Evolutionary conservation across 2,113 vertebrate genomes (phyloP).

Genomic region (Leuciscus idus): DNA sequence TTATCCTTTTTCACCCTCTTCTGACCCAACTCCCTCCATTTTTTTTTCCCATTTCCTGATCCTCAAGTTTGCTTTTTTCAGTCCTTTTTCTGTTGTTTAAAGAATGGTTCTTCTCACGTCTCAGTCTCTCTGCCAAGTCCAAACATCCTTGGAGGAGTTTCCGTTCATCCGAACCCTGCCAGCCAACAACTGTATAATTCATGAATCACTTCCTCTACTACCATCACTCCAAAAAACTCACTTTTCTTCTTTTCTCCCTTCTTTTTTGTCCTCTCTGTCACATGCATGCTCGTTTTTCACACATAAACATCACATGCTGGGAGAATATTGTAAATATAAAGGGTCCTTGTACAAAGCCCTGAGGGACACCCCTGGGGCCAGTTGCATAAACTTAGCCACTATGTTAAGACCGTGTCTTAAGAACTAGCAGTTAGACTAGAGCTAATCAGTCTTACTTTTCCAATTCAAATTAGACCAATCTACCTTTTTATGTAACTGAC

Average conservation of each 20-base stretch:
- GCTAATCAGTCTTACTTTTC: too few species aligned
- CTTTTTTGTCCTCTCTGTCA: constrained; percentile 15
- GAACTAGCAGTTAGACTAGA: too few species aligned
- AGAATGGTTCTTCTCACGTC: constrained; percentile 69
- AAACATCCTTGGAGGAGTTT: constrained; percentile 73
- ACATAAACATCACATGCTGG: background rate
- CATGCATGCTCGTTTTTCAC: background rate
- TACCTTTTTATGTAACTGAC: too few species aligned
- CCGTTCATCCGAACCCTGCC: constrained; percentile 71
- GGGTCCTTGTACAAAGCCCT: constrained; percentile 16
- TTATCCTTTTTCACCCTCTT: constrained; percentile 50
- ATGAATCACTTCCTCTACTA: constrained; percentile 73
- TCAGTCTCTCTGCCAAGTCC: constrained; percentile 70
- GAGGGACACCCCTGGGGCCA: constrained; percentile 1
- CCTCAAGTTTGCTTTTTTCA: constrained; percentile 59
- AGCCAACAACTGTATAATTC: constrained; percentile 68
- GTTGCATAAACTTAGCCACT: too few species aligned
- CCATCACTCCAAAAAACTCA: constrained; percentile 47
- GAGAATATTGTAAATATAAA: background rate
- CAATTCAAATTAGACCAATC: too few species aligned
- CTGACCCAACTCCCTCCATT: constrained; percentile 61
- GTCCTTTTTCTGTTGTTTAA: constrained; percentile 57
- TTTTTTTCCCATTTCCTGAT: constrained; percentile 56
- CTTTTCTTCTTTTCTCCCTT: constrained; percentile 23
- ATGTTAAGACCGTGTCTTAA: too few species aligned